A percentile compares a stretch with the other conserved stretches of the same genome.
These are phyloP conservation scores for Malacosoma neustria DNA, from an alignment of 2,888 invertebrate species.

Conservation along the genomic window DNA sequence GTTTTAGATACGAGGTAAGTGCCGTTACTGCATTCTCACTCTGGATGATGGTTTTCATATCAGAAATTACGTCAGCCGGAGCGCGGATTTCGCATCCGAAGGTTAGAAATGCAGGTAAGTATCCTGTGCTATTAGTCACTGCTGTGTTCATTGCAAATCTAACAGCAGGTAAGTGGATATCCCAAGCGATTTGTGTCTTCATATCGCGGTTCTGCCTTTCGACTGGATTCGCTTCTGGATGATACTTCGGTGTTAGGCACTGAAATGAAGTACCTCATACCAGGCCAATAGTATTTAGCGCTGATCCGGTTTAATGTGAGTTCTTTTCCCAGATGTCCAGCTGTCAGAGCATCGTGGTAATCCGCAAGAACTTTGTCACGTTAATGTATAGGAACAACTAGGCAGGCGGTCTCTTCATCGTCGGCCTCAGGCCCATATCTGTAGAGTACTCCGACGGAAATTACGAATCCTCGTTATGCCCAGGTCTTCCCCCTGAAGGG, in stretches of 20 bases:
- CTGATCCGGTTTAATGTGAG: constrained; percentile 13
- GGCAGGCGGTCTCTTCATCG: constrained; percentile 4
- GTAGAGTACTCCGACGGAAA: constrained; percentile 9
- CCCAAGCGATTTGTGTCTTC: constrained; percentile 14
- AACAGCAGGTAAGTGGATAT: constrained; percentile 3
- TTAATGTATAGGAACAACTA: constrained; percentile 10
- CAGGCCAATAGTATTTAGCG: constrained; percentile 18
- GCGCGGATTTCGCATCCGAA: constrained; percentile 10
- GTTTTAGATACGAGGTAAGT: too few relatives aligned
- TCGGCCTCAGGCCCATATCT: constrained; percentile 3
- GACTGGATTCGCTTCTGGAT: constrained; percentile 21
- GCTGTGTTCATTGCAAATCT: constrained; percentile 13
- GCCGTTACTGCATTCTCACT: too few relatives aligned
- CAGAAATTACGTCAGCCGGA: too few relatives aligned
- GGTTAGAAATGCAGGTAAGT: constrained; percentile 8
- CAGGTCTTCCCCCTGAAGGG: constrained; percentile 4
- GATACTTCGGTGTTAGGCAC: constrained; percentile 22
- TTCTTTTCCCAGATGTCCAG: constrained; percentile 10
- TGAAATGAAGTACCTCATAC: constrained; percentile 19
- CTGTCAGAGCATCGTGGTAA: constrained; percentile 9
- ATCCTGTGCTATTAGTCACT: neutral
- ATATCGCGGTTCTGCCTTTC: constrained; percentile 14
- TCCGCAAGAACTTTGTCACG: constrained; percentile 3
- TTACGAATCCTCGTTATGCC: constrained; percentile 8
- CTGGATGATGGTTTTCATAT: too few relatives aligned